Conservation (phyloP, 2,113 vertebrate genomes). For the Machaerirhynchus nigripectus region DNA sequence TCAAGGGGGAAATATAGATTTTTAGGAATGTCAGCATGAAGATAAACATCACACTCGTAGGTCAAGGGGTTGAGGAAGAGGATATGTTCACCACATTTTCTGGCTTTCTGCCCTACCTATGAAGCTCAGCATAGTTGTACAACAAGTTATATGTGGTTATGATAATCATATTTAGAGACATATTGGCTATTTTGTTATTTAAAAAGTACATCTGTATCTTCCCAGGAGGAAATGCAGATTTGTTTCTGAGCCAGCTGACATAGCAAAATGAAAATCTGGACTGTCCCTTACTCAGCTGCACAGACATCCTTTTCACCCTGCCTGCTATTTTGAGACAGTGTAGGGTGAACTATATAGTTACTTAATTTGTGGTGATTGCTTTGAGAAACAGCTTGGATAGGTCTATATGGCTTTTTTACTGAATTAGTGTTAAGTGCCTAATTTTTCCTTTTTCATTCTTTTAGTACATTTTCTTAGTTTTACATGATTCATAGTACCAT, state of each 20-base stretch:
- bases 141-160: conserved; percentile 57
- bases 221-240: conserved; percentile 47
- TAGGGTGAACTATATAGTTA: background rate
- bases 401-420: background rate
- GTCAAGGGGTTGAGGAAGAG: conserved; percentile 60
- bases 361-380: background rate
- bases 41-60: conserved; percentile 62
- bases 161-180: conserved; percentile 64
- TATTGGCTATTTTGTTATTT: conserved; percentile 56
- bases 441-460: background rate
- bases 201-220: conserved; percentile 52
- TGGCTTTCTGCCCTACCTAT: conserved; percentile 59
- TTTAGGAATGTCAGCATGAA: conserved; percentile 67
- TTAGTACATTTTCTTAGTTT: background rate
- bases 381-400: background rate
- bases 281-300: conserved; percentile 17
- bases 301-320: background rate
- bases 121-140: conserved; percentile 9
- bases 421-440: background rate
- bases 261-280: conserved; percentile 35
- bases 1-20: conserved; percentile 57
- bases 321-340: background rate
- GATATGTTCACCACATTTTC: conserved; percentile 67
- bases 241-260: conserved; percentile 42
- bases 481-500: background rate